Base-by-base conservation (phyloP, 1,140 invertebrate genomes). In the Temnothorax nylanderi region DNA sequence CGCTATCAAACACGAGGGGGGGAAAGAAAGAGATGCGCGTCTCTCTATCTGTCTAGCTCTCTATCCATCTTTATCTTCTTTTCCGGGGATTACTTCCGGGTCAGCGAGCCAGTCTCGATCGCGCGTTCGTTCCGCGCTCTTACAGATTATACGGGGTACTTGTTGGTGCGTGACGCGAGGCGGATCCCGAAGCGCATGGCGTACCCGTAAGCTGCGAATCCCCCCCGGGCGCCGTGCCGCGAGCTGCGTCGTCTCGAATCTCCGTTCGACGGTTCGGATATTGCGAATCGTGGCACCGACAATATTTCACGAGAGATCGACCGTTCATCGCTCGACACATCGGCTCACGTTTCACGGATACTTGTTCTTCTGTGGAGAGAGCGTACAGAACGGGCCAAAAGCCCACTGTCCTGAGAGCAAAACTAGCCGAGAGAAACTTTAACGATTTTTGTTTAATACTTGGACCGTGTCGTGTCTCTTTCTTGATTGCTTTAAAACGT, bases 11-110 rank as follows among this genome's bases (percentile, higher is more conserved):
- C 47, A 41, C 44, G n/a, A 41, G 5, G 34, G 54, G n/a, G 2
- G n/a, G 18, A 2, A 58, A 7, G 47, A 16, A 49, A 49, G 41
- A 82, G 62, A 69, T 58, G 41, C 64, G 58, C 18, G 44, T 82
- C 26, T 26, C 49, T 41, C 51, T 67, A 51, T 32, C 26, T 47
- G 2, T n/a, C 37, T 44, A 6, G 26, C 26, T 34, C 26, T 26
- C 26, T 26, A 10, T 49, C 56, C 80, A 21, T 71, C 60, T 72
- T 81, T 82, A 87, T 87, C 89, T 91, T 81, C 85, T 89, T 91
- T 86, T 78, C 26, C 58, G n/a, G 85, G 62, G 91, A 92, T 92
- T 92, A 91, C 71, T 92, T 92, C 87, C 71, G 84, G 87, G 88
- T 92, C 88, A 89, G 85, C 60, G 80, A 85, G 85, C 78, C 85